Conservation (phyloP, 2,113 vertebrate genomes). For the Passer montanus region DNA sequence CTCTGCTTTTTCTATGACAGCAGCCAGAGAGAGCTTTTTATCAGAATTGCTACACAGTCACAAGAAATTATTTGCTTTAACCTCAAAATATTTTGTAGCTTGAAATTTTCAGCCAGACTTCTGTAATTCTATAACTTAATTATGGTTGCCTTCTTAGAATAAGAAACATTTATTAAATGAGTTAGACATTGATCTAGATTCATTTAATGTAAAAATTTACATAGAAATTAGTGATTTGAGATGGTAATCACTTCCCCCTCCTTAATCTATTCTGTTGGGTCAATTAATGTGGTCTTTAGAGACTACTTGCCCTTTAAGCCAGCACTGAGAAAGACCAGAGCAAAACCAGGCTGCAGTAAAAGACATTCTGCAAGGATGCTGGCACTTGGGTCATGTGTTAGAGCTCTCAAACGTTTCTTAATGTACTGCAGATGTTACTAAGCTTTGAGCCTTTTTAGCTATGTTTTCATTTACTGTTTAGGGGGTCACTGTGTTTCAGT, state of each 20-base stretch:
- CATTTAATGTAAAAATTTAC: neutral
- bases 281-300: neutral
- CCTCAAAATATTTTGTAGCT: neutral
- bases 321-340: constrained; percentile 52
- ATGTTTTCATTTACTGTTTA: constrained; percentile 40
- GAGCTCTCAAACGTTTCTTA: constrained; percentile 38
- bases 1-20: neutral
- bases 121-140: neutral
- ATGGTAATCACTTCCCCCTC: neutral
- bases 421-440: constrained; percentile 54
- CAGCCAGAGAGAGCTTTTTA: neutral
- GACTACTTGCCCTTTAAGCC: constrained; percentile 1
- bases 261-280: neutral
- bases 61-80: neutral
- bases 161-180: neutral
- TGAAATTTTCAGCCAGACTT: neutral
- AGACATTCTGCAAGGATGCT: constrained; percentile 1
- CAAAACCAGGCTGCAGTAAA: constrained; percentile 27
- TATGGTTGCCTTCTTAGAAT: neutral
- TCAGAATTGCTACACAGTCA: neutral
- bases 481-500: neutral
- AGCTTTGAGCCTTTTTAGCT: neutral
- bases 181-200: neutral
- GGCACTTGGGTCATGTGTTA: neutral
- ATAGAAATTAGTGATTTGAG: neutral